These are phyloP conservation scores for Labeo rohita DNA, from an alignment of 2,113 vertebrate genomes.

Conservation along the genomic window DNA sequence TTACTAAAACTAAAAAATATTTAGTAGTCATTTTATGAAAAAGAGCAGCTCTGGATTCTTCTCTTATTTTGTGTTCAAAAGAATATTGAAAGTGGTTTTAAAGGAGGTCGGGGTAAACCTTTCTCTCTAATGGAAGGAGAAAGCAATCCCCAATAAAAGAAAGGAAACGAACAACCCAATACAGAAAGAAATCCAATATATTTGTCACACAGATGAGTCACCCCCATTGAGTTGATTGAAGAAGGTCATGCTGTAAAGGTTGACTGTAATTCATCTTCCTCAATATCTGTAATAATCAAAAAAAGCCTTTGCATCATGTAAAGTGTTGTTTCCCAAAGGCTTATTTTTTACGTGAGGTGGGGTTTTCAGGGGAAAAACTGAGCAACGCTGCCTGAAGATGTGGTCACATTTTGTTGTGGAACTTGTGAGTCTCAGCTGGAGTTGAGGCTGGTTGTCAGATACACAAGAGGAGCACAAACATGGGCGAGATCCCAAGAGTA, in stretches of 20 bases:
- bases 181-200: not conserved
- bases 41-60: conserved; percentile 1
- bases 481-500: conserved; percentile 2
- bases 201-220: conserved; percentile 2
- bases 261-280: conserved; percentile 1
- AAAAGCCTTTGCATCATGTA: not conserved
- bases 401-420: conserved; percentile 32
- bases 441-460: conserved; percentile 29
- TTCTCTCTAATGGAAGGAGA: not conserved
- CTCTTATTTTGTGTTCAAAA: not conserved
- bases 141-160: not conserved
- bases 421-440: conserved; percentile 43
- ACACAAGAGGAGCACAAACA: conserved; percentile 29
- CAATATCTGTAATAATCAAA: conserved; percentile 7
- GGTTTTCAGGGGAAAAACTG: not conserved
- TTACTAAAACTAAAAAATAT: not conserved
- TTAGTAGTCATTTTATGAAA: not conserved
- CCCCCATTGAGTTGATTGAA: not conserved
- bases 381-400: not conserved
- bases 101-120: not conserved
- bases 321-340: not conserved
- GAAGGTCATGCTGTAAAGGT: conserved; percentile 1
- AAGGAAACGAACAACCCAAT: not conserved
- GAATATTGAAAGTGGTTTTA: not conserved
- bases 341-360: not conserved